Percentiles rank a stretch among this genome's conserved stretches.
These are phyloP conservation scores for Xestia xanthographa DNA, from an alignment of 2,888 invertebrate genomes.

Conservation along the genomic window DNA sequence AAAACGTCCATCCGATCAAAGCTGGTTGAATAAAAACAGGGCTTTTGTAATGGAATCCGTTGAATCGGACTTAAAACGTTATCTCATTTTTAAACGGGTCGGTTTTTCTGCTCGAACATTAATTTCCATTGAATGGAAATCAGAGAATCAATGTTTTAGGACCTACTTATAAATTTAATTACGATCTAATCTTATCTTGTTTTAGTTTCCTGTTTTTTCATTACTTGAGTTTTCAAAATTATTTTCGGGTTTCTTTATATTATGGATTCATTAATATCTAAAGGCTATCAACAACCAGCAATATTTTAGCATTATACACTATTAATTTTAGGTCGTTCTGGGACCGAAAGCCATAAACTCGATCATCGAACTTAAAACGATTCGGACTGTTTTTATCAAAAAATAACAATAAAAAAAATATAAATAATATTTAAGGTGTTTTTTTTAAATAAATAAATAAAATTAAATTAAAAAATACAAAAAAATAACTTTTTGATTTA, in stretches of 20 bases:
- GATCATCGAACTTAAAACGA: no score
- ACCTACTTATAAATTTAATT: background rate
- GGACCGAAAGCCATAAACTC: no score
- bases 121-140: conserved; percentile 63
- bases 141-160: conserved; percentile 26
- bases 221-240: background rate
- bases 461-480: no score
- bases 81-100: conserved; percentile 67
- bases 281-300: no score
- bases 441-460: no score
- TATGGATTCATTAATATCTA: no score
- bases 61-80: conserved; percentile 63
- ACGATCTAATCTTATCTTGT: background rate
- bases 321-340: no score
- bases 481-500: no score
- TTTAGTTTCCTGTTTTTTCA: background rate
- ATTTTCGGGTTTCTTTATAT: background rate
- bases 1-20: conserved; percentile 49
- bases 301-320: no score
- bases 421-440: no score
- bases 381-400: no score
- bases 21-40: conserved; percentile 47
- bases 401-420: no score
- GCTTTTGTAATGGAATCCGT: conserved; percentile 61
- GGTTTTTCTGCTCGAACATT: conserved; percentile 65